Evolutionary conservation across 2,888 invertebrate species (phyloP).

Genomic region (Conchocele bisecta): DNA sequence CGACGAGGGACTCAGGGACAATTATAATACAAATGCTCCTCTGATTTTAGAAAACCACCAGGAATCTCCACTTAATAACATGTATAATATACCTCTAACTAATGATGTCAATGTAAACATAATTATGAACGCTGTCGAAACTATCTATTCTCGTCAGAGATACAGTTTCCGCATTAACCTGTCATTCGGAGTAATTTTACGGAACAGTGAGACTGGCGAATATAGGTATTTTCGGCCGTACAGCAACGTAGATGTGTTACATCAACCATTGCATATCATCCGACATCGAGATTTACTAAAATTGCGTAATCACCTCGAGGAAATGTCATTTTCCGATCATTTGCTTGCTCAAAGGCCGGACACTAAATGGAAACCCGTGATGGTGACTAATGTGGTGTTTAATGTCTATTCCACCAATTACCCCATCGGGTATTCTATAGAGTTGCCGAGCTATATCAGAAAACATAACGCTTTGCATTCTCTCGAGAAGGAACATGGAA

Average conservation of each 20-base stretch:
- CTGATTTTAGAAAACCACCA: no score
- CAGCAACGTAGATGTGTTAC: conserved; percentile 29
- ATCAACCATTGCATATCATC: conserved; percentile 13
- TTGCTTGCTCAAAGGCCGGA: conserved; percentile 15
- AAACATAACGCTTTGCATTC: conserved; percentile 9
- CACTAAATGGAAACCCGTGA: conserved; percentile 25
- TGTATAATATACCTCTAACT: no score
- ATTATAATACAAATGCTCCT: no score
- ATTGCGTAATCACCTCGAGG: neutral
- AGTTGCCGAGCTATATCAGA: no score
- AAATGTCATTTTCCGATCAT: neutral
- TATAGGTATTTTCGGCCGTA: no score
- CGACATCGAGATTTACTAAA: conserved; percentile 6
- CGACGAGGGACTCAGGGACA: no score
- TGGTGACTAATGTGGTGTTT: conserved; percentile 10
- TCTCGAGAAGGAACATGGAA: conserved; percentile 4
- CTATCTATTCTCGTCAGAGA: no score
- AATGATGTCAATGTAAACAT: no score
- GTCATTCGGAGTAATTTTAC: conserved; percentile 25
- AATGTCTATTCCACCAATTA: neutral
- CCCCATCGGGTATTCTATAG: no score
- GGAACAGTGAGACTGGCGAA: conserved; percentile 18
- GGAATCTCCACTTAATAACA: no score
- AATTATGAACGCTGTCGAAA: no score
- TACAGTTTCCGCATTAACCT: conserved; percentile 28